These are phyloP conservation scores for Eufriesea mexicana DNA, from an alignment of 1,140 invertebrate genomes.

Conservation along the genomic window DNA sequence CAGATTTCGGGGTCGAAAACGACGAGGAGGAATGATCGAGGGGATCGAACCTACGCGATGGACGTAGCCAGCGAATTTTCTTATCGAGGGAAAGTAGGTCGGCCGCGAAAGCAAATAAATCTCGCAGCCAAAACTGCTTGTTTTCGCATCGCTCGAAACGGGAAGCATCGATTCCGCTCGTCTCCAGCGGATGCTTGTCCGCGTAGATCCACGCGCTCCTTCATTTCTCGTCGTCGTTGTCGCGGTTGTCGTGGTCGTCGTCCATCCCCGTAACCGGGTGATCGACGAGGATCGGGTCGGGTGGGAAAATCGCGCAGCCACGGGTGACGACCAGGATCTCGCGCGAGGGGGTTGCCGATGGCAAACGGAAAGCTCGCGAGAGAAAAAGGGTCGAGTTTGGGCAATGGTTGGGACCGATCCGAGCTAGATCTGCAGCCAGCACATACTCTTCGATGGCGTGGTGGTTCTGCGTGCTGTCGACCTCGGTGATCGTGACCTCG, in stretches of 20 bases:
- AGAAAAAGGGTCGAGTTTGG: conserved; percentile 38
- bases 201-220: no score
- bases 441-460: conserved; percentile 90
- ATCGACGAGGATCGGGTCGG: no score
- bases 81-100: conserved; percentile 14
- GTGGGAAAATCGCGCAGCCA: no score
- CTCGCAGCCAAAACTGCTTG: neutral
- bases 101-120: neutral
- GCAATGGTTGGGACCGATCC: conserved; percentile 45
- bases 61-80: neutral
- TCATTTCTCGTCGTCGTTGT: no score
- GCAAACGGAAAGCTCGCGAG: conserved; percentile 2
- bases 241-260: no score
- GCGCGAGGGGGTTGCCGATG: neutral
- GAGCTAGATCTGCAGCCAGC: conserved; percentile 82
- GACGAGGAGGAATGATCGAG: neutral
- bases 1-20: neutral
- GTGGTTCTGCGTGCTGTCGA: conserved; percentile 88
- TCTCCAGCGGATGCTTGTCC: no score
- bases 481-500: conserved; percentile 91
- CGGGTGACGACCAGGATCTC: neutral
- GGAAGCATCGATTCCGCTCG: neutral
- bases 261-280: no score
- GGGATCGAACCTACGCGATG: neutral
- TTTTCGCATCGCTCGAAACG: neutral